Base-by-base conservation (phyloP, 2,113 vertebrate genomes). In the Hirundichthys speculiger region DNA sequence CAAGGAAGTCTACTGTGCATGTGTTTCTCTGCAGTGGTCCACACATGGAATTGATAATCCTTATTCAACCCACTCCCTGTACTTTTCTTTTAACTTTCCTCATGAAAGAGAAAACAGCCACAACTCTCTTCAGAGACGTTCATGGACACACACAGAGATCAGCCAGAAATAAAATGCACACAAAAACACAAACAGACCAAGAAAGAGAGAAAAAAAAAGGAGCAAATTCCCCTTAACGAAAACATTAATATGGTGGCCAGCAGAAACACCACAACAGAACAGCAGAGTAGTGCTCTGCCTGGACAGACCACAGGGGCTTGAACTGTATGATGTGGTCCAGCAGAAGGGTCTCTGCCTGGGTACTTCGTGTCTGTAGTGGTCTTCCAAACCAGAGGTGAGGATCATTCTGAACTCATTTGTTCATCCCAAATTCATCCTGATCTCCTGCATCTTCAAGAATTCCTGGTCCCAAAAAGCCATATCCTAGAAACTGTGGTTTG, bases 101-200 rank as follows among this genome's bases (percentile, higher is more conserved):
- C 83, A 80, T 84, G 80, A 86, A 80, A 86, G 83, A 72, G 69
- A 82, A 82, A 82, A 68, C 70, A 79, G 75, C 83, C 81, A 34
- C 70, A 72, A 75, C 61, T 69, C 58, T 68, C 63, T 69, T 64
- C 42, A 75, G 69, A 82, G 70, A 73, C n/a, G 47, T 30, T 41
- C 30, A 10, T 34, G 30, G 30, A 80, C 66, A 69, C 73, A 78
- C 70, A 82, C 64, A 13, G 49, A 84, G 75, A 72, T 72, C 62
- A 63, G 61, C 69, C 55, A 66, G 25, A 73, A 69, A 83, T 53
- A 60, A 78, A 69, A 65, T 34, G 1, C 11, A 6, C 50, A 73
- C 24, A 63, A 72, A 72, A 59, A 68, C 76, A 74, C 69, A 83
- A 60, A 75, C 63, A 75, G 50, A 50, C 22, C 45, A 21, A 63